Conservation (phyloP, 1,140 invertebrate species). For the Saccostrea echinata region DNA sequence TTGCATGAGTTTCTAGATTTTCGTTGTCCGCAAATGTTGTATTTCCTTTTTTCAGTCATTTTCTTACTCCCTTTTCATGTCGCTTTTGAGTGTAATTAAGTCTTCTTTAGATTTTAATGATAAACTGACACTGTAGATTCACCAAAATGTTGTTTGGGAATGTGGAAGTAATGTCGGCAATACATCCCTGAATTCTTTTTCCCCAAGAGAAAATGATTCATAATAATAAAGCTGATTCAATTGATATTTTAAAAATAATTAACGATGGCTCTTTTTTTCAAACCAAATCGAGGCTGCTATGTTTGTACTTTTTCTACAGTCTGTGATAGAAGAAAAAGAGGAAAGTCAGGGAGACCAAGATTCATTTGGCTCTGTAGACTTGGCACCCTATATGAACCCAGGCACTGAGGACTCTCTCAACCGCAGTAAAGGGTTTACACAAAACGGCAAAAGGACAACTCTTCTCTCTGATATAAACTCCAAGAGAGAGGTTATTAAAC, state of each 20-base stretch:
- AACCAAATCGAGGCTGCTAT: conserved; percentile 19
- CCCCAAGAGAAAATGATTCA: not conserved
- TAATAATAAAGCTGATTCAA: not conserved
- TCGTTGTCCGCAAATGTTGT: not conserved
- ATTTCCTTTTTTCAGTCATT: not conserved
- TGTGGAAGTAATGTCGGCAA: too few relatives aligned
- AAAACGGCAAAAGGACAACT: conserved; percentile 34
- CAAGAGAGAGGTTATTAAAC: conserved; percentile 3
- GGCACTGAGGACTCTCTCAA: conserved; percentile 3
- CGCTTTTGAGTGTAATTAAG: not conserved
- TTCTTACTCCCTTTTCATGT: not conserved
- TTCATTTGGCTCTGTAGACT: conserved; percentile 65
- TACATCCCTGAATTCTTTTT: too few relatives aligned
- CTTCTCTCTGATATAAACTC: conserved; percentile 13
- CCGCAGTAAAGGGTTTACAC: conserved; percentile 31
- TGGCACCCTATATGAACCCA: conserved; percentile 64
- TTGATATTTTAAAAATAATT: not conserved
- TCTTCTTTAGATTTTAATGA: not conserved
- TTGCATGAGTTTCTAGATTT: conserved; percentile 19
- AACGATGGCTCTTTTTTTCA: not conserved
- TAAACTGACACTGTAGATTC: not conserved
- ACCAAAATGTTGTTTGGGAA: not conserved
- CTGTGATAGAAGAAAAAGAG: conserved; percentile 11
- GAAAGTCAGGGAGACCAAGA: conserved; percentile 52
- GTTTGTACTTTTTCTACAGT: conserved; percentile 28